Conservation (phyloP, 2,797 vertebrate genomes). For the Poecilia gillii region DNA sequence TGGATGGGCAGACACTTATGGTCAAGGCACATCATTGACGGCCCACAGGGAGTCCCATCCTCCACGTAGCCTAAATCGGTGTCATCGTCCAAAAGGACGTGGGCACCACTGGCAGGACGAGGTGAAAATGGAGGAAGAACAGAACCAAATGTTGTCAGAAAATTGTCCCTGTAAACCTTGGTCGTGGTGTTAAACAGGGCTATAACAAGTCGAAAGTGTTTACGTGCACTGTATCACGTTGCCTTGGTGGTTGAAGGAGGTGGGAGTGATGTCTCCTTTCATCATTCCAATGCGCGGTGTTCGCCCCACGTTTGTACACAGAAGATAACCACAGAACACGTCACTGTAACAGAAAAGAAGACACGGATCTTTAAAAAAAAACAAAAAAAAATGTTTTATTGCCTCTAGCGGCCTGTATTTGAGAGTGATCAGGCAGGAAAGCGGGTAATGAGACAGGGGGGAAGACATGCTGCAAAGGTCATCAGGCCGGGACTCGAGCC, state of each 20-base stretch:
- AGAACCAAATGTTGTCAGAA: neutral
- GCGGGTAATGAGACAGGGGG: too few species aligned
- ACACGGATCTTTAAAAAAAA: neutral
- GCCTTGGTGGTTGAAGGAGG: slow-evolving; percentile 95
- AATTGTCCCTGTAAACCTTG: neutral
- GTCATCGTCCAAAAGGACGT: slow-evolving; percentile 95
- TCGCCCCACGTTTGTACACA: slow-evolving; percentile 92
- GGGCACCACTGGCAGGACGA: slow-evolving; percentile 87
- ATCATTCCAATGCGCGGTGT: slow-evolving; percentile 91
- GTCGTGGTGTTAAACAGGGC: neutral
- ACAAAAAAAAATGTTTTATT: too few species aligned
- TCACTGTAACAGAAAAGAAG: slow-evolving; percentile 81
- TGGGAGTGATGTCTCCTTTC: slow-evolving; percentile 93
- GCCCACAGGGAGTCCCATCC: slow-evolving; percentile 96
- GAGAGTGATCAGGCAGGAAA: too few species aligned
- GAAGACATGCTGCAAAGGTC: too few species aligned
- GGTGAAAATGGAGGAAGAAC: neutral
- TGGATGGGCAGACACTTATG: slow-evolving; percentile 97
- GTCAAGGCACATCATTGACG: slow-evolving; percentile 99
- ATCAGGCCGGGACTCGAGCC: too few species aligned
- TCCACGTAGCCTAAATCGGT: slow-evolving; percentile 98
- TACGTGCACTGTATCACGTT: slow-evolving; percentile 97
- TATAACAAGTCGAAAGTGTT: slow-evolving; percentile 29
- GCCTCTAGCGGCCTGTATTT: too few species aligned
- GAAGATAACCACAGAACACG: slow-evolving; percentile 96